These are phyloP conservation scores for Papilio polyxenes DNA, from an alignment of 1,140 invertebrate genomes.

Conservation along the genomic window DNA sequence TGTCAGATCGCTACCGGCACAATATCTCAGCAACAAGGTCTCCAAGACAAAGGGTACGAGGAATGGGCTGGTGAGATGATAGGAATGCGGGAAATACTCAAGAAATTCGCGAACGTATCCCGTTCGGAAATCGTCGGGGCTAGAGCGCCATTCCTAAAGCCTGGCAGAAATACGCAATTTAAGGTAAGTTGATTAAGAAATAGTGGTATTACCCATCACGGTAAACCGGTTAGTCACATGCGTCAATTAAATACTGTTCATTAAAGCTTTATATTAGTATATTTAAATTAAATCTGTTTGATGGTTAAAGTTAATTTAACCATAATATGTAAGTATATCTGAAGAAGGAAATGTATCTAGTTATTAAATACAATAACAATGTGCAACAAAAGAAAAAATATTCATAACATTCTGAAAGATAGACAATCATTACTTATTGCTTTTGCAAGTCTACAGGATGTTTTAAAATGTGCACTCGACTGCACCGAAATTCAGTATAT, in stretches of 20 bases:
- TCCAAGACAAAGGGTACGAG: constrained; percentile 93
- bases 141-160: constrained; percentile 94
- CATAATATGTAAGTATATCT: no score
- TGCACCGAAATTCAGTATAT: background rate
- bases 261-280: background rate
- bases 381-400: background rate
- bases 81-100: constrained; percentile 93
- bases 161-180: constrained; percentile 94
- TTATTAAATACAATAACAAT: background rate
- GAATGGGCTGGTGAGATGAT: constrained; percentile 97
- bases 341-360: no score
- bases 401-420: background rate
- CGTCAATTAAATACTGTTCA: background rate
- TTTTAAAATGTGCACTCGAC: background rate
- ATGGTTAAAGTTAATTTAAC: no score
- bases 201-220: constrained; percentile 37
- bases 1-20: constrained; percentile 91
- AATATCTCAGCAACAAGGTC: constrained; percentile 89
- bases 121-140: constrained; percentile 92
- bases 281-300: background rate
- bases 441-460: background rate
- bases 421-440: background rate
- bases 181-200: constrained; percentile 83
- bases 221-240: background rate
- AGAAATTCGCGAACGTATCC: constrained; percentile 91